Conservation (phyloP, 1,140 invertebrate genomes). For the Sitobion miscanthi region DNA sequence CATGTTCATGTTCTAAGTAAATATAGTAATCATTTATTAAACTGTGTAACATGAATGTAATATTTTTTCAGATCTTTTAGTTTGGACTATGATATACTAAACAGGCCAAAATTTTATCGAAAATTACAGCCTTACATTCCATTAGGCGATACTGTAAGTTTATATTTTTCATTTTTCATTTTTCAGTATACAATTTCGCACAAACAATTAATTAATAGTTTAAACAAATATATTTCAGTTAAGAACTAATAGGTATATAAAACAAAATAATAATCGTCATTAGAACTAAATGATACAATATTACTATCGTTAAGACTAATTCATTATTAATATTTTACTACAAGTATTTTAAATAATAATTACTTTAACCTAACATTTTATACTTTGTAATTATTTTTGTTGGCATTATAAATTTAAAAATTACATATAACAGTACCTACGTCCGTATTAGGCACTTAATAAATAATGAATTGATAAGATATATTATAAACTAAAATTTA, state of each 20-base stretch:
- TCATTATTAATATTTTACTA: not conserved
- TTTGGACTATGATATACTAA: constrained; percentile 49
- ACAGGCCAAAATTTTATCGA: constrained; percentile 53
- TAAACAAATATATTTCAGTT: constrained; percentile 5
- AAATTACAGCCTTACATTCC: constrained; percentile 53
- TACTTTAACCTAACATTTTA: not conserved
- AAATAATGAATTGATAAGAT: not conserved
- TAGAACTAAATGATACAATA: not conserved
- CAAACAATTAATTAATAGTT: not conserved
- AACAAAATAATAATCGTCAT: not conserved
- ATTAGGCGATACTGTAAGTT: constrained; percentile 51
- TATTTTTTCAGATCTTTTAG: constrained; percentile 44
- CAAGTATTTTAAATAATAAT: not conserved
- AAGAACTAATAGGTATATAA: not conserved
- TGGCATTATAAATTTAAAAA: not conserved
- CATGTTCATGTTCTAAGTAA: constrained; percentile 30
- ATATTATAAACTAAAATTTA: not conserved
- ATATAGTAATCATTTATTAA: not conserved
- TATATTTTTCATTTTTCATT: not conserved
- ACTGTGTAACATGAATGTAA: not conserved
- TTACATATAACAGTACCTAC: not conserved
- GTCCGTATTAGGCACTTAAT: not conserved
- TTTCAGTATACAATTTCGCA: not conserved
- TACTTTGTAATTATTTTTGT: not conserved
- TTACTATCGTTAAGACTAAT: not conserved